Conservation (phyloP, 2,797 vertebrate species). For the Pangasius djambal region DNA sequence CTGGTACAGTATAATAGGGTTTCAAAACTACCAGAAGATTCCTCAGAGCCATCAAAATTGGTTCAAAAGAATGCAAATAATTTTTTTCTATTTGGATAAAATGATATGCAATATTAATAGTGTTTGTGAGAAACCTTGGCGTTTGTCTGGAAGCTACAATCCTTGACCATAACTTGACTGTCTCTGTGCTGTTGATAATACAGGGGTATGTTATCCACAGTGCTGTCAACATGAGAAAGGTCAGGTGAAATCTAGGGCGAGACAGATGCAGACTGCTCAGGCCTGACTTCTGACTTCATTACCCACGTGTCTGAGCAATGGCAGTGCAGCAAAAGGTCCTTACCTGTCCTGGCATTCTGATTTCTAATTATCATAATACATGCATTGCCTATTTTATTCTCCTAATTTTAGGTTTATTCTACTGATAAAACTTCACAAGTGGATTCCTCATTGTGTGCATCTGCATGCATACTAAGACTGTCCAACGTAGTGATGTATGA, state of each 20-base stretch:
- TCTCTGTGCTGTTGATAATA: slow-evolving; percentile 27
- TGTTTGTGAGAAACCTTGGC: neutral
- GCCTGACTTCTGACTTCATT: slow-evolving; percentile 18
- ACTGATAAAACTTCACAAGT: neutral
- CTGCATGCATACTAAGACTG: neutral
- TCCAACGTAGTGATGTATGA: neutral
- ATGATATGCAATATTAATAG: slow-evolving; percentile 2
- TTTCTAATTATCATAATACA: neutral
- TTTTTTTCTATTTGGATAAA: slow-evolving; percentile 7
- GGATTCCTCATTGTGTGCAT: neutral
- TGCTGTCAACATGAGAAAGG: slow-evolving; percentile 32
- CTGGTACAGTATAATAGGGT: slow-evolving; percentile 40
- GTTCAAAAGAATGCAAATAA: slow-evolving; percentile 55
- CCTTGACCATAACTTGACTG: slow-evolving; percentile 20
- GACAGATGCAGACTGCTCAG: slow-evolving; percentile 19
- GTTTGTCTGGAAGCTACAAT: neutral
- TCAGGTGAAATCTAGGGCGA: slow-evolving; percentile 36
- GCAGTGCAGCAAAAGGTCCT: neutral
- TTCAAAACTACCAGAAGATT: slow-evolving; percentile 44
- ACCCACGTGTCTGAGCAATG: neutral
- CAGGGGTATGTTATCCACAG: slow-evolving; percentile 11
- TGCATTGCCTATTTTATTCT: neutral
- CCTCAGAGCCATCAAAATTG: slow-evolving; percentile 25
- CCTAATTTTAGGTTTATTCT: neutral
- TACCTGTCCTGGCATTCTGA: neutral